Conservation (phyloP, 2,888 invertebrate genomes). For the Hofmannophila pseudospretella region DNA sequence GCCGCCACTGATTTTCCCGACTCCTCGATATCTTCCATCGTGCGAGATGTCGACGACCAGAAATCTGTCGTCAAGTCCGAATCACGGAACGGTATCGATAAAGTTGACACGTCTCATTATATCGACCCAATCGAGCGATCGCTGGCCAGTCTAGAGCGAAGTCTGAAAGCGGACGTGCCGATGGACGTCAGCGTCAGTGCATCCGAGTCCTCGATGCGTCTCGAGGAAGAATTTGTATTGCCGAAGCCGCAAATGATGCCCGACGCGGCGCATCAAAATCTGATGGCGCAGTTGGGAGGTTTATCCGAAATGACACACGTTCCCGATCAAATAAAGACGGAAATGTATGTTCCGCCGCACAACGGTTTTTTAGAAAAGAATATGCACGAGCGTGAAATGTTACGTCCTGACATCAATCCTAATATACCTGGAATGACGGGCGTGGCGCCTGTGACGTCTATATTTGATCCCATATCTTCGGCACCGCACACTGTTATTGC, state of each 20-base stretch:
- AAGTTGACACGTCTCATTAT: constrained; percentile 62
- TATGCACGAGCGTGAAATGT: constrained; percentile 49
- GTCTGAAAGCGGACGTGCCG: constrained; percentile 76
- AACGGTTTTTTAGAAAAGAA: constrained; percentile 65
- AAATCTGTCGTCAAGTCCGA: constrained; percentile 48
- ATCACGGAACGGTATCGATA: constrained; percentile 63
- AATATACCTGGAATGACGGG: constrained; percentile 45
- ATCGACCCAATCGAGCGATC: constrained; percentile 85
- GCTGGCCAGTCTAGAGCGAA: constrained; percentile 83
- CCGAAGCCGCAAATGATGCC: constrained; percentile 57
- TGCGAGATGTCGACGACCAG: constrained; percentile 34
- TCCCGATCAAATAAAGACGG: constrained; percentile 56
- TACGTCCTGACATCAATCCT: constrained; percentile 47
- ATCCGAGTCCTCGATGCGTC: constrained; percentile 65
- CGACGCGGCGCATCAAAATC: constrained; percentile 55
- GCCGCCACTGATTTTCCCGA: constrained; percentile 37
- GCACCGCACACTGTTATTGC: constrained; percentile 54
- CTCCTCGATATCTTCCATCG: constrained; percentile 32
- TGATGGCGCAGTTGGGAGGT: constrained; percentile 69
- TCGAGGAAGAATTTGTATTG: constrained; percentile 65
- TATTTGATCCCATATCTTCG: constrained; percentile 80
- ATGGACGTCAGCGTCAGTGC: constrained; percentile 73
- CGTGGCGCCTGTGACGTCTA: constrained; percentile 77
- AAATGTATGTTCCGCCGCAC: constrained; percentile 57
- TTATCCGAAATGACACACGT: constrained; percentile 56